Evolutionary conservation across 2,888 invertebrate genomes (phyloP).

Genomic region (Caenorhabditis imperialis): DNA sequence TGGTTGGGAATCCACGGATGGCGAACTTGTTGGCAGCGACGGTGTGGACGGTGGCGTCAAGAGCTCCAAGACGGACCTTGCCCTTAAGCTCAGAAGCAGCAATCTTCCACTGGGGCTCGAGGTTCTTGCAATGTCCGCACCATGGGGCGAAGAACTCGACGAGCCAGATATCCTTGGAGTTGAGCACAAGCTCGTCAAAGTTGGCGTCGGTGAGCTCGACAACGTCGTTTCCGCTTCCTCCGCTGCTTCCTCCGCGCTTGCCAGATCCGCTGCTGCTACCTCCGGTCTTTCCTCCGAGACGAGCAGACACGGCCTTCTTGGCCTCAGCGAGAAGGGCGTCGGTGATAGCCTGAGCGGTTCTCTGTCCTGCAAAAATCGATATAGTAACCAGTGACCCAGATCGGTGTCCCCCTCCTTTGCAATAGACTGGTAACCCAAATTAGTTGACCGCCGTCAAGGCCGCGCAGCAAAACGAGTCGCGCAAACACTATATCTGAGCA

Average conservation of each 20-base stretch:
- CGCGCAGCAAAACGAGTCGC: conserved; percentile 17
- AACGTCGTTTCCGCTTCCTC: conserved; percentile 82
- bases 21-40: conserved; percentile 87
- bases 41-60: conserved; percentile 94
- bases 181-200: conserved; percentile 91
- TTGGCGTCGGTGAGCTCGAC: conserved; percentile 95
- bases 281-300: conserved; percentile 69
- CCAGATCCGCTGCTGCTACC: conserved; percentile 58
- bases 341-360: conserved; percentile 89
- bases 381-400: conserved; percentile 23
- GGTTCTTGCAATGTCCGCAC: conserved; percentile 95
- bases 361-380: conserved; percentile 71
- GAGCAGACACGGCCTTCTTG: conserved; percentile 81
- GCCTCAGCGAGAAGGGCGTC: conserved; percentile 88
- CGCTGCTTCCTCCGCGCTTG: conserved; percentile 60
- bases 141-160: conserved; percentile 94
- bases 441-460: conserved; percentile 43
- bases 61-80: conserved; percentile 88
- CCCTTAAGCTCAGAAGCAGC: conserved; percentile 95
- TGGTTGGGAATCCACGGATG: conserved; percentile 94
- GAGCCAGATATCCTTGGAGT: conserved; percentile 95
- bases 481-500: conserved; percentile 43
- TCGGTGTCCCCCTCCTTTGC: not conserved
- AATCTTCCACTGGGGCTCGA: conserved; percentile 95
- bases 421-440: conserved; percentile 26